A percentile compares a stretch with the other conserved stretches of the same genome.
These are phyloP conservation scores for Cephalopholis sonnerati DNA, from an alignment of 2,113 vertebrate genomes.

Conservation along the genomic window DNA sequence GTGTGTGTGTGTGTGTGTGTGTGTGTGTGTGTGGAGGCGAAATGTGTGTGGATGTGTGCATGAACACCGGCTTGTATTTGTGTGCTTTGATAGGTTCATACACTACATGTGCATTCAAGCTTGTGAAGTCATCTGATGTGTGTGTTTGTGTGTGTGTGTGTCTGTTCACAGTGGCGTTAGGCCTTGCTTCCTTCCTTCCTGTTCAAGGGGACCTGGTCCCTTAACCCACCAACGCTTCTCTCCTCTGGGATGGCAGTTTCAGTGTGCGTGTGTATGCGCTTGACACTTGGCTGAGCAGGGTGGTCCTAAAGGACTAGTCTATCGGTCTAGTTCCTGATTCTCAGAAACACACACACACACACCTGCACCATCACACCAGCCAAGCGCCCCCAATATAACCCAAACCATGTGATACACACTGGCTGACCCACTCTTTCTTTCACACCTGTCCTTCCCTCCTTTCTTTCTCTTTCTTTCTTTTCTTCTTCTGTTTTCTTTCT, in stretches of 20 bases:
- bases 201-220: constrained; percentile 69
- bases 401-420: constrained; percentile 44
- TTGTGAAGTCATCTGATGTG: constrained; percentile 43
- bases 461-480: background rate
- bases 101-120: constrained; percentile 57
- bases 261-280: constrained; percentile 31
- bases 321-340: constrained; percentile 81
- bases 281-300: constrained; percentile 79
- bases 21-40: constrained; percentile 17
- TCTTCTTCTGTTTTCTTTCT: background rate
- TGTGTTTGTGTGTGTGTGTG: constrained; percentile 36
- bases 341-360: constrained; percentile 74
- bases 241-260: constrained; percentile 68
- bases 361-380: constrained; percentile 64
- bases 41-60: constrained; percentile 21
- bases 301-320: constrained; percentile 74
- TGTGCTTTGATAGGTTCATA: constrained; percentile 47
- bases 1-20: constrained; percentile 21
- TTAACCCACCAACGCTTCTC: constrained; percentile 65
- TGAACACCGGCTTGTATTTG: constrained; percentile 32
- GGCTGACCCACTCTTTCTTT: constrained; percentile 42
- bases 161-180: constrained; percentile 72
- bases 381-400: constrained; percentile 57
- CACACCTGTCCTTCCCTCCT: constrained; percentile 15
- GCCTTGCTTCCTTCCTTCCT: constrained; percentile 84